A percentile compares a stretch with the other conserved stretches of the same genome.
Conservation (phyloP, 2,888 invertebrate species). For the Dione vanillae region DNA sequence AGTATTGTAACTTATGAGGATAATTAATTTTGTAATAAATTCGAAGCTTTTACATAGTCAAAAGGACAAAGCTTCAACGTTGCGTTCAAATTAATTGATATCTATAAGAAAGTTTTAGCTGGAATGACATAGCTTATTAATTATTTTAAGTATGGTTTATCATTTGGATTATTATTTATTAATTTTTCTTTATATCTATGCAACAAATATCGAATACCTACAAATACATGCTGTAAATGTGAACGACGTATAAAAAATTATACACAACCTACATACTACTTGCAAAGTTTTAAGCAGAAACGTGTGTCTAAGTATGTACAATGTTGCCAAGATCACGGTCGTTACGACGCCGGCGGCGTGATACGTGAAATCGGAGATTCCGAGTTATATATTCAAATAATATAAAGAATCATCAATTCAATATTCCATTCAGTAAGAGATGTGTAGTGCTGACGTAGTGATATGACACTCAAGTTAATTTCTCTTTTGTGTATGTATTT, state of each 20-base stretch:
- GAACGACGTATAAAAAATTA: neutral
- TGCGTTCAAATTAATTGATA: too few species aligned
- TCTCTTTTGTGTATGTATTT: too few species aligned
- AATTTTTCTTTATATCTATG: neutral
- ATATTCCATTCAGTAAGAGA: too few species aligned
- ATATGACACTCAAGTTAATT: too few species aligned
- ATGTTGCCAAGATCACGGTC: slow-evolving; percentile 6
- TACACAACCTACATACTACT: neutral
- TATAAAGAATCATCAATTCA: neutral
- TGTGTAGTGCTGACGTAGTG: too few species aligned
- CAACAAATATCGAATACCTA: too few species aligned
- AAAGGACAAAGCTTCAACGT: too few species aligned
- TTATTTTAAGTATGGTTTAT: neutral
- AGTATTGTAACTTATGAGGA: neutral
- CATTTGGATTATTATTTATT: neutral
- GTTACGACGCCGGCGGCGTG: neutral
- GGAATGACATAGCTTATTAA: too few species aligned
- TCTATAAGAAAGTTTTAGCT: too few species aligned
- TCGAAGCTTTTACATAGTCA: too few species aligned
- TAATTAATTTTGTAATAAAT: neutral
- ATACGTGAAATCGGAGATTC: slow-evolving; percentile 3
- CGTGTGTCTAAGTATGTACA: slow-evolving; percentile 1
- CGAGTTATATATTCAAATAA: neutral
- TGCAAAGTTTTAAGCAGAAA: slow-evolving; percentile 15
- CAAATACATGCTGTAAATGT: neutral